Conservation (phyloP, 53 echinoderm and acorn worm genomes). For the Actinopyga echinites region DNA sequence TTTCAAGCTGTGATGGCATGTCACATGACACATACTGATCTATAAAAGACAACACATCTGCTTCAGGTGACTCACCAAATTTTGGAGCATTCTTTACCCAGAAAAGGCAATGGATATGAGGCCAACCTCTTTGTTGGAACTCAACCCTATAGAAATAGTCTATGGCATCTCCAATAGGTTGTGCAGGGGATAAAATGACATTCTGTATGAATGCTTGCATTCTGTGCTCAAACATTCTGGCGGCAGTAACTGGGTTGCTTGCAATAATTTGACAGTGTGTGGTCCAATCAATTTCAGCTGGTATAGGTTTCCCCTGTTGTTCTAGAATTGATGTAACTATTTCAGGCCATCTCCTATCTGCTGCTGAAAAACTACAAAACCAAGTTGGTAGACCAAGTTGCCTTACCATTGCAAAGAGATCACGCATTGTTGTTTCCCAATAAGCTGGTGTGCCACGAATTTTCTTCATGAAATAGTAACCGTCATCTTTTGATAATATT, state of each 20-base stretch:
- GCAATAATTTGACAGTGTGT: not conserved
- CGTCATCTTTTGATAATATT: conserved; percentile 47
- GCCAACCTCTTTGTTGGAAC: conserved; percentile 47
- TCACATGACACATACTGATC: not conserved
- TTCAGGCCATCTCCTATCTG: conserved; percentile 65
- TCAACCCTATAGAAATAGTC: conserved; percentile 58
- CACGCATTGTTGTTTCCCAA: conserved; percentile 53
- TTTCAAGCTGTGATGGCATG: not conserved
- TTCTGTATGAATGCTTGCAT: conserved; percentile 9
- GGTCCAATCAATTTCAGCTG: not conserved
- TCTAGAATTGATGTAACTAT: conserved; percentile 8
- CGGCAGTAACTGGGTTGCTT: not conserved
- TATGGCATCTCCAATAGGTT: conserved; percentile 23
- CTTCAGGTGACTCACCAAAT: not conserved
- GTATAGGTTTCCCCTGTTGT: not conserved
- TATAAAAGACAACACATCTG: not conserved
- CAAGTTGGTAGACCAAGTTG: conserved; percentile 51
- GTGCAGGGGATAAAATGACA: not conserved
- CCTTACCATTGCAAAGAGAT: conserved; percentile 57
- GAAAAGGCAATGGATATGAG: conserved; percentile 48
- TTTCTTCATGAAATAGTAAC: conserved; percentile 57
- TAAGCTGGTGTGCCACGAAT: not conserved
- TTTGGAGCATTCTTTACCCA: not conserved
- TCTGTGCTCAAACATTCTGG: not conserved
- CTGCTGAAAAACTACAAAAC: conserved; percentile 63